Evolutionary conservation across 2,797 vertebrate genomes (phyloP).

Genomic region (Picus viridis): DNA sequence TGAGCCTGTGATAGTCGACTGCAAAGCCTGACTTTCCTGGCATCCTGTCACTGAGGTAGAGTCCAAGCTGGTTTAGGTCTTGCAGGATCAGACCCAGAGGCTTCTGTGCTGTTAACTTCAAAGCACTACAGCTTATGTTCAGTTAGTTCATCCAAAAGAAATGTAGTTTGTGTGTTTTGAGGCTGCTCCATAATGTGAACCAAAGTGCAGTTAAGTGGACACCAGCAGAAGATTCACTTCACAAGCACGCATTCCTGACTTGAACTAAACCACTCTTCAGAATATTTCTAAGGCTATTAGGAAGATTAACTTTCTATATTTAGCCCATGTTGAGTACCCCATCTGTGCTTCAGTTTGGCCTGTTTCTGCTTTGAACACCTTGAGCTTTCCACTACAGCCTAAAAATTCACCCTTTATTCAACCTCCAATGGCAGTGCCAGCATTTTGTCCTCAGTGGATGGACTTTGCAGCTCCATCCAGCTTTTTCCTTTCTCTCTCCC

Average conservation of each 20-base stretch:
- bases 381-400: neutral
- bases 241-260: neutral
- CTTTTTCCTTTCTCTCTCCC: neutral
- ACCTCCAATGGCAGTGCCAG: neutral
- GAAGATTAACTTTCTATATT: slow-evolving; percentile 25
- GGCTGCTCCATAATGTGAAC: neutral
- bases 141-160: neutral
- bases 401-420: neutral
- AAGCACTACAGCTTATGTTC: neutral
- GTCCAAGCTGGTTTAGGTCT: neutral
- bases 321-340: neutral
- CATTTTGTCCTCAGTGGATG: fast-evolving
- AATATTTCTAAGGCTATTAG: slow-evolving; percentile 1
- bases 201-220: neutral
- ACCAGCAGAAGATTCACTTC: neutral
- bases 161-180: neutral
- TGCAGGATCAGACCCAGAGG: slow-evolving; percentile 1
- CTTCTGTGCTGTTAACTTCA: neutral
- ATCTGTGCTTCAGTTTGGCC: neutral
- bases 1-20: neutral
- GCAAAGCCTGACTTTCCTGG: slow-evolving; percentile 7
- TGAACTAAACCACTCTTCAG: neutral
- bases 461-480: neutral
- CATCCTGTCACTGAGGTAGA: neutral
- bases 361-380: neutral